Conservation (phyloP, 92 coral and sea anemone species). For the Palythoa grandiflora region DNA sequence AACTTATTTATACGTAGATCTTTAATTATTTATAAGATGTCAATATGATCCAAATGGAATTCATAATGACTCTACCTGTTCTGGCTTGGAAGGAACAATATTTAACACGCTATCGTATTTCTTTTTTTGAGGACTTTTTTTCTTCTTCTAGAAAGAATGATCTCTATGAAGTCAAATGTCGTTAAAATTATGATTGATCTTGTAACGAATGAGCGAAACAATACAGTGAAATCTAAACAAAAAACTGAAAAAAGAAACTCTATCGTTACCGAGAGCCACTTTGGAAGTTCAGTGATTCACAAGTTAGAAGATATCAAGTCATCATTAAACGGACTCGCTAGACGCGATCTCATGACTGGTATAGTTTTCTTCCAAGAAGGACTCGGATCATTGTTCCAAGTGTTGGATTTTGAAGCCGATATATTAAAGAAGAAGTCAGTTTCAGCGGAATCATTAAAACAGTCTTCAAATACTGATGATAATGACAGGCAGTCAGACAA, state of each 20-base stretch:
- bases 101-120: background rate
- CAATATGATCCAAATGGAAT: conserved; percentile 1
- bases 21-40: conserved; percentile 18
- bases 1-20: conserved; percentile 14
- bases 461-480: background rate
- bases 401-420: conserved; percentile 6
- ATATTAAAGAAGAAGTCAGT: background rate
- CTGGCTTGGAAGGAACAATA: background rate
- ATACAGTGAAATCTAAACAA: background rate
- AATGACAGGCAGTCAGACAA: background rate
- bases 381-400: conserved; percentile 9
- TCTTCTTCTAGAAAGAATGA: background rate
- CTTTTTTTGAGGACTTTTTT: background rate
- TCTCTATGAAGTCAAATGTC: conserved; percentile 7
- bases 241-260: background rate
- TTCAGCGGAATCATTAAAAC: background rate
- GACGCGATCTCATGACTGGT: conserved; percentile 28
- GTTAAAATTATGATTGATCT: background rate
- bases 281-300: background rate
- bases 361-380: conserved; percentile 17
- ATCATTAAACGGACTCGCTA: conserved; percentile 9
- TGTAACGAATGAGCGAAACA: background rate
- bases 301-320: conserved; percentile 6
- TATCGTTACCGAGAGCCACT: background rate
- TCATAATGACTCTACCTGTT: background rate